Evolutionary conservation across 2,797 vertebrate genomes (phyloP).

Genomic region (Sylvilagus floridanus): DNA sequence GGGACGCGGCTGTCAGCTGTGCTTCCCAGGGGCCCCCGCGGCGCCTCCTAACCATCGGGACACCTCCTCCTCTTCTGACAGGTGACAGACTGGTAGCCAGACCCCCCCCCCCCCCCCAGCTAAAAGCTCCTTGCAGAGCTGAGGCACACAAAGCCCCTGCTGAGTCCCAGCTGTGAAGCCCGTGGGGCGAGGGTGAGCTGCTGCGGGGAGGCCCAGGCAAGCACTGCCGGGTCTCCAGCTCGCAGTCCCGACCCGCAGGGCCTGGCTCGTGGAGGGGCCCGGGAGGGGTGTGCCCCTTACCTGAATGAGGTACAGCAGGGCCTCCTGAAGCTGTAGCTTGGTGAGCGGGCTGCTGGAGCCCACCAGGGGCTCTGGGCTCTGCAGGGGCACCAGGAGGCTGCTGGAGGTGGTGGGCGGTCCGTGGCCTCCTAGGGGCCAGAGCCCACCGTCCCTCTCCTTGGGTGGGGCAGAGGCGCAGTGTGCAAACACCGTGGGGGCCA

Average conservation of each 20-base stretch:
- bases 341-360: slow-evolving; percentile 86
- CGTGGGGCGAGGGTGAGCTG: accelerated
- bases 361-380: slow-evolving; percentile 80
- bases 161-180: neutral
- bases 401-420: slow-evolving; percentile 64
- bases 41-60: neutral
- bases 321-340: slow-evolving; percentile 93
- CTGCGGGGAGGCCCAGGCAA: neutral
- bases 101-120: neutral
- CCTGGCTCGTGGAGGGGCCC: too few species aligned
- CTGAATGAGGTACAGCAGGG: slow-evolving; percentile 94
- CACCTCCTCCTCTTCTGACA: neutral
- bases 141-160: neutral
- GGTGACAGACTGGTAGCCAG: neutral
- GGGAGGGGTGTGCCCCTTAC: slow-evolving; percentile 80
- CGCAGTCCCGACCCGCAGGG: neutral
- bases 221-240: neutral
- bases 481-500: slow-evolving; percentile 94
- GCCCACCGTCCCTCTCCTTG: slow-evolving; percentile 68
- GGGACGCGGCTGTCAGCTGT: neutral
- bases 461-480: slow-evolving; percentile 84
- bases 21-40: accelerated
- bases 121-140: neutral
- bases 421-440: slow-evolving; percentile 71
- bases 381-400: slow-evolving; percentile 82